These are phyloP conservation scores for Notodonta ziczac DNA, from an alignment of 2,888 invertebrate species.

Conservation along the genomic window DNA sequence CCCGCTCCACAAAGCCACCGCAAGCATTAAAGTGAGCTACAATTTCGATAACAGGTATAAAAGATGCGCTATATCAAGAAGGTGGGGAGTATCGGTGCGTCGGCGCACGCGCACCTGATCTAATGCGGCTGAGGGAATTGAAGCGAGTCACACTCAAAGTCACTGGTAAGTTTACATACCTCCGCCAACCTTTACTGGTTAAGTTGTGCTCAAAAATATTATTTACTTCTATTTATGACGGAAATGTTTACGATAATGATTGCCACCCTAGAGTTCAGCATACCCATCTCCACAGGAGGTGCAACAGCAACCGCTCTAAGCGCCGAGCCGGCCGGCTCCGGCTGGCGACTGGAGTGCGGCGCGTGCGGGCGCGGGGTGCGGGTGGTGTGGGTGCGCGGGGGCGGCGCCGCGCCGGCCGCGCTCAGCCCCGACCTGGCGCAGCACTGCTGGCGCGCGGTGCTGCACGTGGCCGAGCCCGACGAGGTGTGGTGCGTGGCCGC, in stretches of 20 bases:
- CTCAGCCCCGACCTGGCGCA: constrained; percentile 62
- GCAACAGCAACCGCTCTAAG: constrained; percentile 70
- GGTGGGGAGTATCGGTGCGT: constrained; percentile 91
- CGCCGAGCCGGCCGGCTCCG: constrained; percentile 56
- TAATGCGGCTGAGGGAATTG: constrained; percentile 65
- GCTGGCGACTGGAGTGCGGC: constrained; percentile 75
- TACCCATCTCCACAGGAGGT: constrained; percentile 47
- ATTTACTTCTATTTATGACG: no score
- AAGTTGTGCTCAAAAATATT: no score
- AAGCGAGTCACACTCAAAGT: constrained; percentile 73
- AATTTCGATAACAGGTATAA: constrained; percentile 74
- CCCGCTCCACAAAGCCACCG: no score
- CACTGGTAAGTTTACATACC: constrained; percentile 56
- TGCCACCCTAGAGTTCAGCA: not conserved
- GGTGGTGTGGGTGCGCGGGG: constrained; percentile 57
- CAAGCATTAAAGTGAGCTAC: no score
- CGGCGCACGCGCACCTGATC: constrained; percentile 71
- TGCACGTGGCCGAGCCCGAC: constrained; percentile 64
- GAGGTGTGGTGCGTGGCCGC: constrained; percentile 76
- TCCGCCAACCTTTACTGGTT: no score
- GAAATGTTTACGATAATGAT: no score
- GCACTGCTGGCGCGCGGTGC: constrained; percentile 73
- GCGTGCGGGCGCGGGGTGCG: constrained; percentile 71
- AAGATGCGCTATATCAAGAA: constrained; percentile 90
- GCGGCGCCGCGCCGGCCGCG: constrained; percentile 50